phyloP scores from a whole-genome alignment of 2,888 invertebrate species.

The Meiosimyza platycephala region DNA sequence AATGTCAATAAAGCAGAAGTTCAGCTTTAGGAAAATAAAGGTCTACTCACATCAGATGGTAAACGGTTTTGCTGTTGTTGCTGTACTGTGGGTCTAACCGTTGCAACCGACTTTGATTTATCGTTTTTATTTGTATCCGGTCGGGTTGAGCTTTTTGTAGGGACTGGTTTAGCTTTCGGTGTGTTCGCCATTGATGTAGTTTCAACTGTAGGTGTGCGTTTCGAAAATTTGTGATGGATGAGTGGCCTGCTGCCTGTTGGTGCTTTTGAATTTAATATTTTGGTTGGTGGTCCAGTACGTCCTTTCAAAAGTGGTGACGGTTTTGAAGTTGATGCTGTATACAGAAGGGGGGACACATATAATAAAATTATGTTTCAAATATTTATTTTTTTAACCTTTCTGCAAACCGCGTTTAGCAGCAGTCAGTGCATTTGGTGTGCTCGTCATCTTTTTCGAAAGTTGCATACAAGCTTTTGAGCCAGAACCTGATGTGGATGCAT shows the following conservation, averaged over 20 bases:
- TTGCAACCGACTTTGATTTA: slow-evolving; percentile 45
- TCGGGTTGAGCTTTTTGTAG: not conserved
- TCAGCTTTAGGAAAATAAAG: not conserved
- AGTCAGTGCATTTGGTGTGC: not conserved
- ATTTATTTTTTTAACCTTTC: slow-evolving; percentile 6
- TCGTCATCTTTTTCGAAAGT: slow-evolving; percentile 11
- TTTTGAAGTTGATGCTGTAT: too few species aligned
- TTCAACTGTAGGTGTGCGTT: not conserved
- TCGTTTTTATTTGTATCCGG: not conserved
- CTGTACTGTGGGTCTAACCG: slow-evolving; percentile 46
- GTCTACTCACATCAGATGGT: slow-evolving; percentile 6
- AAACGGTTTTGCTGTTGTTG: slow-evolving; percentile 30
- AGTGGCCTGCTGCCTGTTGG: too few species aligned
- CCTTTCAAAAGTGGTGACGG: too few species aligned
- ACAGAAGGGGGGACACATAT: too few species aligned
- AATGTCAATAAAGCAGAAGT: not conserved
- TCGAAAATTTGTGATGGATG: too few species aligned
- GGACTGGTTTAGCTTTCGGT: not conserved
- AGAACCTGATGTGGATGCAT: not conserved
- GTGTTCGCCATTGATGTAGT: not conserved
- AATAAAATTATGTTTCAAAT: too few species aligned
- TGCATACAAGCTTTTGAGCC: not conserved
- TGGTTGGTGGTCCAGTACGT: too few species aligned
- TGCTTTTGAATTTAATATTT: too few species aligned
- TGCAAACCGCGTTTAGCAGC: not conserved